These are phyloP conservation scores for Megalonaias nervosa DNA, from an alignment of 1,140 invertebrate genomes.

Conservation along the genomic window DNA sequence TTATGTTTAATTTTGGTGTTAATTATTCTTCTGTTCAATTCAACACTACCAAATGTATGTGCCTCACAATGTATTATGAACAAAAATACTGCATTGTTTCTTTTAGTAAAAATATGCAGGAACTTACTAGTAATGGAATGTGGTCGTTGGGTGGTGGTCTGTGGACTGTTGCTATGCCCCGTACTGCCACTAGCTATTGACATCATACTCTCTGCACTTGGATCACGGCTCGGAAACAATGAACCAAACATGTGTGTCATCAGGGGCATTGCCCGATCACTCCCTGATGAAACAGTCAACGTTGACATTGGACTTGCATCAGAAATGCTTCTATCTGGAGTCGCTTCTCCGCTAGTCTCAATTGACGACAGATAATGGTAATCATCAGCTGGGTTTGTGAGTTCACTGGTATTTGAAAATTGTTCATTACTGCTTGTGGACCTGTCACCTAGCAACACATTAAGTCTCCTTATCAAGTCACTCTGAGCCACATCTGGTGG, in stretches of 20 bases:
- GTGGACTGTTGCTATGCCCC: conserved; percentile 78
- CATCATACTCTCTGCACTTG: conserved; percentile 79
- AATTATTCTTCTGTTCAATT: too few species aligned
- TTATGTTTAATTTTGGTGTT: too few species aligned
- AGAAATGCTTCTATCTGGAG: conserved; percentile 76
- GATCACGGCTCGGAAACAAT: conserved; percentile 38
- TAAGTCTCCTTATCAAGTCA: conserved; percentile 89
- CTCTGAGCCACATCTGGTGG: conserved; percentile 73
- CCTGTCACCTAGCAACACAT: conserved; percentile 83
- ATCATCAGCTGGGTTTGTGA: conserved; percentile 24
- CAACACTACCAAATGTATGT: too few species aligned
- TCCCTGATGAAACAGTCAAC: conserved; percentile 79
- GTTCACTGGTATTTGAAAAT: conserved; percentile 31
- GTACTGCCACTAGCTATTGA: conserved; percentile 78
- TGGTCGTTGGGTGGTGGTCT: conserved; percentile 76
- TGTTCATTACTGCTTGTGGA: conserved; percentile 24
- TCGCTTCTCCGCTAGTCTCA: conserved; percentile 81
- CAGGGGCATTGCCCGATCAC: conserved; percentile 70
- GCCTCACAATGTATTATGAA: too few species aligned
- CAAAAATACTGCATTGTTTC: neutral
- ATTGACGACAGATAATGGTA: conserved; percentile 76
- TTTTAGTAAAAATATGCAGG: neutral
- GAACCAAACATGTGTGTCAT: conserved; percentile 66
- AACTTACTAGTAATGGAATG: conserved; percentile 85
- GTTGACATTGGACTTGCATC: conserved; percentile 92